Conservation (phyloP, 2,888 invertebrate species). For the Nomada fucata region DNA sequence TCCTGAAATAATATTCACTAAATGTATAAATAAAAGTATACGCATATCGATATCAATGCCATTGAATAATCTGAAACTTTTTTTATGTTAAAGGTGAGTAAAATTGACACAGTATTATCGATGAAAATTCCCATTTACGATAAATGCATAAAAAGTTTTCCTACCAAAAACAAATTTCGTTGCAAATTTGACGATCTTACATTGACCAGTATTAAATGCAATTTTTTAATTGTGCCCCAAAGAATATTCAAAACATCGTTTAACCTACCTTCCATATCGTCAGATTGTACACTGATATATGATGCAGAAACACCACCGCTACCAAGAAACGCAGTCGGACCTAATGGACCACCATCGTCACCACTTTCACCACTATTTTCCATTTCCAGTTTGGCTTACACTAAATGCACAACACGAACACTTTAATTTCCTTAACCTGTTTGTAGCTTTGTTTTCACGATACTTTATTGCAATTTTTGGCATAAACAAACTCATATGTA, state of each 20-base stretch:
- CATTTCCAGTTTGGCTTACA: constrained; percentile 67
- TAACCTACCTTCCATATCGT: constrained; percentile 81
- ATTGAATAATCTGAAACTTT: neutral
- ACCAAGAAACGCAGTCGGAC: constrained; percentile 77
- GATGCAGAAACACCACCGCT: constrained; percentile 77
- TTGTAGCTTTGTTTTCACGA: constrained; percentile 53
- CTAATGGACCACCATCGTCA: constrained; percentile 82
- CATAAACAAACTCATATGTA: constrained; percentile 26
- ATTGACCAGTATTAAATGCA: neutral
- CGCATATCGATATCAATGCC: neutral
- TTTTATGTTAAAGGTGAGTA: neutral
- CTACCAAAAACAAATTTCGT: neutral
- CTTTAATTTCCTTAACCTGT: constrained; percentile 54
- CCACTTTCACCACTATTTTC: constrained; percentile 83
- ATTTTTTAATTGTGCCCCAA: constrained; percentile 16
- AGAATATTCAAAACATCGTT: constrained; percentile 24
- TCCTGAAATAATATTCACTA: neutral
- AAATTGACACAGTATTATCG: neutral
- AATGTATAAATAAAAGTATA: neutral
- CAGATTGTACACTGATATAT: constrained; percentile 82
- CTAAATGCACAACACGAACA: constrained; percentile 15
- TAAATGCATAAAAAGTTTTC: neutral
- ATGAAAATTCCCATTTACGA: neutral
- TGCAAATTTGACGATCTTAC: neutral
- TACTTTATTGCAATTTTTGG: constrained; percentile 31